Base-by-base conservation (phyloP, 1,140 invertebrate genomes). In the Zaprionus ghesquierei region DNA sequence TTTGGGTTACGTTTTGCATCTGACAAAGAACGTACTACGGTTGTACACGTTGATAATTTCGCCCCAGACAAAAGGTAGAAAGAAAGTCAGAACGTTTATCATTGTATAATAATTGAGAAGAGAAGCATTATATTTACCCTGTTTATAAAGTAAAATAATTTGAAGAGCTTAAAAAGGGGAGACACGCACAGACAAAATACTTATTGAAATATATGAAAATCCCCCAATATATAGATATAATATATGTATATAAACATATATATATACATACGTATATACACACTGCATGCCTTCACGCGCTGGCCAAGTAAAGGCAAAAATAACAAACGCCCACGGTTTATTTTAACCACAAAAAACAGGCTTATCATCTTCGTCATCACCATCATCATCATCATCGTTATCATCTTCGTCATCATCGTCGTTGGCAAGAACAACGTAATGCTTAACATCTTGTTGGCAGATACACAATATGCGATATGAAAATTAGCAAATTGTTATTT, bases 401-500 rank as follows among this genome's bases (percentile, higher is more conserved):
- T 29, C 29, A 29, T 29, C 29, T 9, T 29, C 29, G 29, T 10
- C 29, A 10, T 31, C 29, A 31, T 25, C 25, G 5, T 31, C 33
- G 13, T 38, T 25, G 15, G 54, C 59, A 33, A 41, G 49, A 23
- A 58, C 31, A 51, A 33, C 27, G 50, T 23, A 20, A 56, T 29
- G n/a, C 33, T 49, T 25, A 51, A 53, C 51, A 63, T 63, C 59
- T 55, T 50, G 33, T 60, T 60, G 44, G 53, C 53, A 78, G 64
- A 72, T 71, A 69, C 49, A 78, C 35, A 77, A 61, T 44, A 75
- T 64, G 54, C 33, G 77, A 66, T 81, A 69, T 73, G 63, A 69
- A 85, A 80, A 80, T 85, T 85, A 85, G 77, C 81, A 84, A 84
- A 84, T 84, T 77, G 69, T 84, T 84, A 84, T 84, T 84, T 84